Evolutionary conservation across 1,140 invertebrate species (phyloP).

Genomic region (Bombus terrestris): DNA sequence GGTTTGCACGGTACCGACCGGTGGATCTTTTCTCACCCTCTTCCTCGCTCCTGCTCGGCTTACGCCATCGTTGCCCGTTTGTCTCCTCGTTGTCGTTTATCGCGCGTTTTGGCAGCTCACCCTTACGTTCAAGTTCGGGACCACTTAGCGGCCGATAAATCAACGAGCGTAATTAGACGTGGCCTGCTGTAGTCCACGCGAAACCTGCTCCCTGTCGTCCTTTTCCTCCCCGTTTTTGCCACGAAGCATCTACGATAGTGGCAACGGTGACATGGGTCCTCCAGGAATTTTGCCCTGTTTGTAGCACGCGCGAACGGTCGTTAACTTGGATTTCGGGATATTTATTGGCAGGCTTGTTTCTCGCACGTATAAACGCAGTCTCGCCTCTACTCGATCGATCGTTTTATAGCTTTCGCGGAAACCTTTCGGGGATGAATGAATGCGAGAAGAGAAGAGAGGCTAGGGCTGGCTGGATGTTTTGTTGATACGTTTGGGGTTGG

Average conservation of each 20-base stretch:
- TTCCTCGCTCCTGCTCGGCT: no score
- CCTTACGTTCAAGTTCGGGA: background rate
- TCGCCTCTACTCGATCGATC: background rate
- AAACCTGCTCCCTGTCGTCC: background rate
- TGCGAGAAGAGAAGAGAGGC: background rate
- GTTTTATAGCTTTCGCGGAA: background rate
- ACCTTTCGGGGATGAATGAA: background rate
- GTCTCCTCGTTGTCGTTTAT: constrained; percentile 23
- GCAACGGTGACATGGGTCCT: constrained; percentile 4
- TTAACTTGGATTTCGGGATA: constrained; percentile 24
- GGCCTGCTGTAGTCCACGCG: background rate
- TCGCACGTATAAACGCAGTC: background rate
- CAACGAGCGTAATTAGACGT: constrained; percentile 59
- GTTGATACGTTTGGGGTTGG: constrained; percentile 11
- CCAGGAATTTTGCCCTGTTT: constrained; percentile 29
- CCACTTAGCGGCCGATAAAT: constrained; percentile 61
- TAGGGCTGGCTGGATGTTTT: background rate
- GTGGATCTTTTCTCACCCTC: background rate
- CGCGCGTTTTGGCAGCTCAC: constrained; percentile 27
- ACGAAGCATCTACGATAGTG: constrained; percentile 8
- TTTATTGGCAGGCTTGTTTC: constrained; percentile 14
- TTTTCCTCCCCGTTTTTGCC: background rate
- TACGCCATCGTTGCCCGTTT: background rate
- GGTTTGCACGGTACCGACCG: constrained; percentile 21
- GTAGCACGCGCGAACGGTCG: background rate